Base-by-base conservation (phyloP, 2,888 invertebrate species). In the Leucophenga montana region DNA sequence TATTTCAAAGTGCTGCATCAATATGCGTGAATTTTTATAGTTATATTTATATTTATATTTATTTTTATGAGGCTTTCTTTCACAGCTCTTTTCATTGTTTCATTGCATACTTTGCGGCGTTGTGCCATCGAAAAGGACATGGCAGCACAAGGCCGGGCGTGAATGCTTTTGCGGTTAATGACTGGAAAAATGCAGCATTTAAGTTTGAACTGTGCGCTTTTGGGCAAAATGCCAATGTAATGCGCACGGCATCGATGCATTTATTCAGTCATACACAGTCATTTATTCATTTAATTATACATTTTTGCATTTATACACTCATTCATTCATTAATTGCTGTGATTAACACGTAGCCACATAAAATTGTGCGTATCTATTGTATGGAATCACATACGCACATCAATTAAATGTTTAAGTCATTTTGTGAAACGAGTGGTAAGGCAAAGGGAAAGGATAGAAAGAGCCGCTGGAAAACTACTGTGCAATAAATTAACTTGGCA, bases 111-210 rank as follows among this genome's bases (percentile, higher is more conserved):
- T 73, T 71, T 56, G 6, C 20, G 46, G 53, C n/a, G 33, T 31
- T 27, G 14, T 8, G 16, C 8, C 39, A 50, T 5, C 50, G 8
- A 13, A 48, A 3, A 16, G 3, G 16, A n/a, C 50, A 81, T 83
- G 84, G 83, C 84, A 84, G 81, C 69, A 70, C 67, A 81, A 82
- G 39, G 39, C 39, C 3, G 39, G 39, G 39, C 39, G 39, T 39
- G 39, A 39, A 5, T 1, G 11, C 39, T 39, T 39, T 39, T 39
- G 39, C 39, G 39, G 82, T 79, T 83, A 82, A 84, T 83, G 81
- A 84, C 85, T 82, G 81, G 81, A 82, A 82, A 64, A 82, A 84
- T 83, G 80, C 79, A 85, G 74, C 82, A 83, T 81, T 81, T 83
- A 80, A 79, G 75, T 75, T 46, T 72, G 82, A 83, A 14, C 22